Conservation (phyloP, 2,888 invertebrate species). For the Hypercompe scribonia region DNA sequence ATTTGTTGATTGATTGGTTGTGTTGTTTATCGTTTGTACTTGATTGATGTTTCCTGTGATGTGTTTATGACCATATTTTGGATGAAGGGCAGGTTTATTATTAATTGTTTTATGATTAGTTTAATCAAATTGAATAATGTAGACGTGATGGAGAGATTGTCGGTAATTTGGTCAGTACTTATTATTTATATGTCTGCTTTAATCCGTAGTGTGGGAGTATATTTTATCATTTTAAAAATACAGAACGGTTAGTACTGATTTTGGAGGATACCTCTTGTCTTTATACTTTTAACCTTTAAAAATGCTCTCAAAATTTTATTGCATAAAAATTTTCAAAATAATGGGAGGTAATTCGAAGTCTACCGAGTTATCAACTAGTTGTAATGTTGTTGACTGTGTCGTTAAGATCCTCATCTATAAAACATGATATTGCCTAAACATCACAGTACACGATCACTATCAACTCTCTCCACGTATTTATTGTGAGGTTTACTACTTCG, state of each 20-base stretch:
- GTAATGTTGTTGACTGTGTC: background rate
- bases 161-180: background rate
- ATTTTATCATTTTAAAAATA: no score
- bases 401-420: constrained; percentile 2
- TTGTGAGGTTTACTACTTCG: constrained; percentile 12
- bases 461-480: constrained; percentile 16
- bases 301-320: background rate
- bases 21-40: constrained; percentile 24
- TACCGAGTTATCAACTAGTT: background rate
- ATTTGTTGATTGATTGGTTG: constrained; percentile 22
- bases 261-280: no score
- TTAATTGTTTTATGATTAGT: constrained; percentile 6
- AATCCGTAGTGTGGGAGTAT: background rate
- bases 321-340: background rate
- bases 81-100: constrained; percentile 6
- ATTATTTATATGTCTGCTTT: background rate
- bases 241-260: no score
- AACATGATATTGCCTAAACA: constrained; percentile 20
- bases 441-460: constrained; percentile 7
- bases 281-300: no score
- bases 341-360: background rate
- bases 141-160: background rate
- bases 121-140: background rate
- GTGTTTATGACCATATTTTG: constrained; percentile 20
- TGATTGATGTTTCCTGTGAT: constrained; percentile 45